Evolutionary conservation across 2,888 invertebrate genomes (phyloP).

Genomic region (Cryptocephalus moraei): DNA sequence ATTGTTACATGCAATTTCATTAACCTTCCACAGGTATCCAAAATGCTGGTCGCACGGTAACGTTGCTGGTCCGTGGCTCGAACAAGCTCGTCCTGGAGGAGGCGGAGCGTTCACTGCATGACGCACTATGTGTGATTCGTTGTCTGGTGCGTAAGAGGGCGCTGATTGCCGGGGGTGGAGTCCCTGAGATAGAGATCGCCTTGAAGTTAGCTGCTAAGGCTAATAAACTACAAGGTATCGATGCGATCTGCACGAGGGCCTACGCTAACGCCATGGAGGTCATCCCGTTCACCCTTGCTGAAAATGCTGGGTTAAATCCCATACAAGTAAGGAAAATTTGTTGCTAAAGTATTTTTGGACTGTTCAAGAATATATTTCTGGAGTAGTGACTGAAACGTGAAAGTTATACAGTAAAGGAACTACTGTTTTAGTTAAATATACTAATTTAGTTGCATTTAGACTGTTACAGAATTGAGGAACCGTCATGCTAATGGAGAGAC

Average conservation of each 20-base stretch:
- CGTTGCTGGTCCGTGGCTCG: constrained; percentile 81
- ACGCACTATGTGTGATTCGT: constrained; percentile 83
- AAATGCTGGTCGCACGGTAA: constrained; percentile 82
- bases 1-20: no score
- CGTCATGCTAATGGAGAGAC: constrained; percentile 81
- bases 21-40: constrained; percentile 44
- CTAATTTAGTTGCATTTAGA: constrained; percentile 31
- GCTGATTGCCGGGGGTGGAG: constrained; percentile 91
- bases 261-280: constrained; percentile 95
- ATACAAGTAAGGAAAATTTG: constrained; percentile 28
- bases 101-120: constrained; percentile 73
- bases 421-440: no score
- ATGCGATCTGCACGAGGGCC: constrained; percentile 90
- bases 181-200: constrained; percentile 93
- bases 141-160: constrained; percentile 92
- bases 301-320: constrained; percentile 57
- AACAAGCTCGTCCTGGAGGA: constrained; percentile 75
- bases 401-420: no score
- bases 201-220: constrained; percentile 72
- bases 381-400: no score
- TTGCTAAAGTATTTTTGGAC: no score
- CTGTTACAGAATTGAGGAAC: constrained; percentile 92
- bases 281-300: constrained; percentile 82
- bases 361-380: no score
- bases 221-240: constrained; percentile 78